These are phyloP conservation scores for Euphysa ruthae DNA, from an alignment of 30 jellyfish, hydroid and myxozoan genomes.

Conservation along the genomic window DNA sequence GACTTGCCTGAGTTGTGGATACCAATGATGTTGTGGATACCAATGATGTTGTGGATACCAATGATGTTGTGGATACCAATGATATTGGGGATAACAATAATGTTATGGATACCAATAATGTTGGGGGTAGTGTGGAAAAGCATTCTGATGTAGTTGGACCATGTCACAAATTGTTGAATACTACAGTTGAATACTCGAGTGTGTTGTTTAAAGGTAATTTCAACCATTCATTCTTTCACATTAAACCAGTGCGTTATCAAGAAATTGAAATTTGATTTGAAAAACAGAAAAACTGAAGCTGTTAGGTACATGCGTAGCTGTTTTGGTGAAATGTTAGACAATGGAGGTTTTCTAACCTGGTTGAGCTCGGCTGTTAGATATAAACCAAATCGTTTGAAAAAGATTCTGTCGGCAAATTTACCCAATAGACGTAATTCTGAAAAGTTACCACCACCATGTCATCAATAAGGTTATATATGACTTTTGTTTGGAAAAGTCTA, in stretches of 20 bases:
- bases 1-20: too few relatives aligned
- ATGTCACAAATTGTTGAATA: not conserved
- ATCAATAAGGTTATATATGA: too few relatives aligned
- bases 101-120: not conserved
- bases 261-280: not conserved
- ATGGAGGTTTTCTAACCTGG: not conserved
- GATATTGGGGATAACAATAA: too few relatives aligned
- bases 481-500: conserved; percentile 1
- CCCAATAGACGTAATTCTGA: not conserved
- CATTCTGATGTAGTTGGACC: too few relatives aligned
- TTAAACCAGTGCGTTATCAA: not conserved
- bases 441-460: not conserved
- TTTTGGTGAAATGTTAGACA: not conserved
- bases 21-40: too few relatives aligned
- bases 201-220: not conserved
- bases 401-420: not conserved
- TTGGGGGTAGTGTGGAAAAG: not conserved
- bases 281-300: not conserved
- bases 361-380: not conserved
- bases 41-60: too few relatives aligned
- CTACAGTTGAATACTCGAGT: not conserved
- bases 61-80: too few relatives aligned
- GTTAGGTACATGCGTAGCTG: not conserved
- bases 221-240: conserved; percentile 1
- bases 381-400: not conserved